A percentile compares a stretch with the other conserved stretches of the same genome.
Conservation (phyloP, 2,797 vertebrate genomes). For the Smutsia gigantea region DNA sequence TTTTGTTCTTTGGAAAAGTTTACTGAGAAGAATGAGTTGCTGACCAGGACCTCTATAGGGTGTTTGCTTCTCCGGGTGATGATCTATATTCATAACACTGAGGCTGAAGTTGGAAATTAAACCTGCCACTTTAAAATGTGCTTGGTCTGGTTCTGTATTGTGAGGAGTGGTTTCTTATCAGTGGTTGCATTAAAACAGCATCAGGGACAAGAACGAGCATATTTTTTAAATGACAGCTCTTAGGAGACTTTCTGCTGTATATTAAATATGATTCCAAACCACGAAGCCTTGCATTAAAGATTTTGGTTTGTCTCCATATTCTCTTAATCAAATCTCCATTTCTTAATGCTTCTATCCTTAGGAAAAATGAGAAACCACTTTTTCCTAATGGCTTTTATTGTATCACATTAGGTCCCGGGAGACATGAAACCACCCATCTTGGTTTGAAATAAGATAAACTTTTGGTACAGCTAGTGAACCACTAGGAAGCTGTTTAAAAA, state of each 20-base stretch:
- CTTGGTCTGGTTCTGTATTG: constrained; percentile 23
- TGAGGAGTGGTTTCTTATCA: constrained; percentile 71
- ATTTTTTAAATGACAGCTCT: constrained; percentile 74
- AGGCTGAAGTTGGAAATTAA: constrained; percentile 71
- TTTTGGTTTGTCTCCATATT: constrained; percentile 73
- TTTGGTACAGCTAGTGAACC: constrained; percentile 3
- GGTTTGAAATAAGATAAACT: constrained; percentile 61
- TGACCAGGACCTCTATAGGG: neutral
- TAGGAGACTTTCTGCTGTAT: constrained; percentile 64
- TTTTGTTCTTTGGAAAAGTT: neutral
- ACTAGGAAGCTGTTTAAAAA: constrained; percentile 37
- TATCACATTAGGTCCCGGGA: constrained; percentile 50
- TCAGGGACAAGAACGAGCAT: constrained; percentile 60
- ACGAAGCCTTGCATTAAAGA: constrained; percentile 71
- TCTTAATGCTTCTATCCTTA: constrained; percentile 56
- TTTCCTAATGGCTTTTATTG: constrained; percentile 67
- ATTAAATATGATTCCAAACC: constrained; percentile 72
- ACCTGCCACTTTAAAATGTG: constrained; percentile 79
- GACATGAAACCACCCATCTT: constrained; percentile 55
- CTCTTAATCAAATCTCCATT: constrained; percentile 75
- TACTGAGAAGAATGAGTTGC: constrained; percentile 57
- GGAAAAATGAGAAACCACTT: constrained; percentile 73
- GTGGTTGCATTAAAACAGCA: constrained; percentile 67
- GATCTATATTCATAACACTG: constrained; percentile 75
- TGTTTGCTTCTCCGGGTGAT: constrained; percentile 57